Evolutionary conservation across 2,797 vertebrate species (phyloP), one percentile per base, ranked within the genome.

Genomic region (Lutjanus campechanus): DNA sequence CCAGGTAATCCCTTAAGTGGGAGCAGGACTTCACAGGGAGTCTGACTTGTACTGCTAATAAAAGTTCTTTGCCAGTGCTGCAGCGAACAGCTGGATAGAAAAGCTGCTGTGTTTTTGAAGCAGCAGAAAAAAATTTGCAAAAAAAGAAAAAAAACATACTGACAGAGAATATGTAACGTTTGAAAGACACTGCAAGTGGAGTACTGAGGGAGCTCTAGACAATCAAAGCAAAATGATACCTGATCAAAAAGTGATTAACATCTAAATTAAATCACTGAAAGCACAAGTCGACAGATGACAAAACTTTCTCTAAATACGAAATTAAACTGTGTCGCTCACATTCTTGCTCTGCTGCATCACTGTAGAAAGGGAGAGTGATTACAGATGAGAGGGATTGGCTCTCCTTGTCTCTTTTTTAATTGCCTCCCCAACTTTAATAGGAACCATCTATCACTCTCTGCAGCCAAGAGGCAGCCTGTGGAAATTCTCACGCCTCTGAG

Each of bases 401-500:
- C 79, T 78, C 56, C 76, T 81, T 65, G 72, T 84, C 82, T 86
- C 51, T 80, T 62, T 76, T 82, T 62, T 72, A 90, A 94, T 94
- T 93, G 89, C 89, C 84, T 94, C 76, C 78, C 73, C 74, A 41
- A 76, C 79, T 91, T 89, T 93, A 94, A 93, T 89, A 89, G 83
- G 78, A 88, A 64, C 82, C 81, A 94, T 94, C 88, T 88, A 94
- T 94, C 93, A 92, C 83, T 84, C 77, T 77, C 46, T 43, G 41
- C 69, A 78, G 81, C 84, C 62, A 67, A 80, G 83, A 88, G 77
- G 76, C 81, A 80, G 77, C 36, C 62, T 49, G 79, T 64, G 77
- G 82, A 88, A 88, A 77, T 51, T 77, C 81, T 83, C 67, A 74
- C 25, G 5, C 76, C 78, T 75, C 76, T 36, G 75, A 83, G 77